phyloP scores from a whole-genome alignment of 2,888 invertebrate species.

The Pardosa pseudoannulata region DNA sequence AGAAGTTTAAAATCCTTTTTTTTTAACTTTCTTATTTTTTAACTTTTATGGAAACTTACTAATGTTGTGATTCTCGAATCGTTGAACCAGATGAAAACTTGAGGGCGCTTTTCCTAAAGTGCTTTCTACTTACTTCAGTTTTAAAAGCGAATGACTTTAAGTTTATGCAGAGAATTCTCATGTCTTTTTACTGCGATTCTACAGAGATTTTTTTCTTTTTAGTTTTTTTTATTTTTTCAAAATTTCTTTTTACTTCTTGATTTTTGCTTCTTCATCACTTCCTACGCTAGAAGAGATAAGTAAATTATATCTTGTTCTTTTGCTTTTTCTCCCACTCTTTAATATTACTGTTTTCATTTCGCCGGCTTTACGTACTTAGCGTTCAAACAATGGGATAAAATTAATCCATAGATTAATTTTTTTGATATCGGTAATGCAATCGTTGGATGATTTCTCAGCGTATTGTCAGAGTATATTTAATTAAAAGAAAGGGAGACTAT shows the following conservation, averaged over 20 bases:
- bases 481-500: too few relatives aligned
- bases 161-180: constrained; percentile 37
- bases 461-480: too few relatives aligned
- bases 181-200: not conserved
- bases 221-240: constrained; percentile 14
- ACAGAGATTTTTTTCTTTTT: constrained; percentile 15
- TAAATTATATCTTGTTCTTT: constrained; percentile 58
- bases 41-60: not conserved
- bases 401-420: constrained; percentile 5
- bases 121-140: constrained; percentile 36
- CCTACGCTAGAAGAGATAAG: constrained; percentile 31
- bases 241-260: not conserved
- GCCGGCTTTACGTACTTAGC: not conserved
- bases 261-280: constrained; percentile 29
- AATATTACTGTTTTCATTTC: too few relatives aligned
- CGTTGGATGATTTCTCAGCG: not conserved
- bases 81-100: constrained; percentile 66
- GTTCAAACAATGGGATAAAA: not conserved
- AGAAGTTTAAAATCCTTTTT: constrained; percentile 59
- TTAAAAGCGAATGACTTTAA: constrained; percentile 41
- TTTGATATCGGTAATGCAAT: not conserved
- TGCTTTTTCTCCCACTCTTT: not conserved
- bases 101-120: constrained; percentile 54
- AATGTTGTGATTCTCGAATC: constrained; percentile 65
- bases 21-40: not conserved